Evolutionary conservation across 2,113 vertebrate species (phyloP).

Genomic region (Tretioscincus oriximinensis): DNA sequence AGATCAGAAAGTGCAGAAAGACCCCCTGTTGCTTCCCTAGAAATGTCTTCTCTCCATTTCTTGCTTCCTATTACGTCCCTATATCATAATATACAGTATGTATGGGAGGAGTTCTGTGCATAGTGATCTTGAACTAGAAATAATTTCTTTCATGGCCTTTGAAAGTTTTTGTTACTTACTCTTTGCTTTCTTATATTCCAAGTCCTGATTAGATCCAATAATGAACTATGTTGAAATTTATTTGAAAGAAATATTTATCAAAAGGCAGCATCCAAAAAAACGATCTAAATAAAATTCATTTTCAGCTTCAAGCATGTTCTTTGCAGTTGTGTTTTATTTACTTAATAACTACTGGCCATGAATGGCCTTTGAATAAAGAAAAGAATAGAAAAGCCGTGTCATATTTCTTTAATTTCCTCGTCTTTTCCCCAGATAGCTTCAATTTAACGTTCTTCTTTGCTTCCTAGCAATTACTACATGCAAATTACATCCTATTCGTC

Average conservation of each 20-base stretch:
- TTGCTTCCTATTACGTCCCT: too few relatives aligned
- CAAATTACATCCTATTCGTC: background rate
- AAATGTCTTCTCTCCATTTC: too few relatives aligned
- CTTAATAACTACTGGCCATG: background rate
- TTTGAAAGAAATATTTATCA: background rate
- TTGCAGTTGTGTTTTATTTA: background rate
- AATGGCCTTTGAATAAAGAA: background rate
- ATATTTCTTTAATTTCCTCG: background rate
- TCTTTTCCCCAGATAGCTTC: background rate
- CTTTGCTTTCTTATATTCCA: background rate
- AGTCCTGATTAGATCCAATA: background rate
- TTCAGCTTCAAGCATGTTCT: background rate
- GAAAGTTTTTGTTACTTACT: too few relatives aligned
- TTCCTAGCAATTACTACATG: constrained; percentile 7
- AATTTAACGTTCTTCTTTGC: background rate
- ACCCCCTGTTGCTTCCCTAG: too few relatives aligned
- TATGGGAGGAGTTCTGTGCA: too few relatives aligned
- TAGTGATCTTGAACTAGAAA: too few relatives aligned
- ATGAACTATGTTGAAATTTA: background rate
- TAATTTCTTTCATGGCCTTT: too few relatives aligned
- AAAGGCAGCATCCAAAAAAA: background rate
- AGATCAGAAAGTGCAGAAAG: too few relatives aligned
- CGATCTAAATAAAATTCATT: background rate
- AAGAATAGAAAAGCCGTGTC: background rate
- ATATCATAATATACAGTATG: too few relatives aligned